Evolutionary conservation across 2,797 vertebrate species (phyloP).

Genomic region (Ctenopoma multispine): DNA sequence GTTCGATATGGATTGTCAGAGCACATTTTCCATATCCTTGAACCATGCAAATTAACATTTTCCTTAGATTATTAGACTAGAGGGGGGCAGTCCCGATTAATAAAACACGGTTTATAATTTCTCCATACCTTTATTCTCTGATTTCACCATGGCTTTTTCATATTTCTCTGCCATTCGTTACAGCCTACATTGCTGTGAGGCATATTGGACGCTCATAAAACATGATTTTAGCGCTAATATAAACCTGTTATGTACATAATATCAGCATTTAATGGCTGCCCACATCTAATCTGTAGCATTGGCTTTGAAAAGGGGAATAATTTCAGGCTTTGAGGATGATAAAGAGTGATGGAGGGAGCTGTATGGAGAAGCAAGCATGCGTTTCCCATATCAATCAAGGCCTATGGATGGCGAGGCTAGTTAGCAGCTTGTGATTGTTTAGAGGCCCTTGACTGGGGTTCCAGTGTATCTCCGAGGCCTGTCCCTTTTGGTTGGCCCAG

Average conservation of each 20-base stretch:
- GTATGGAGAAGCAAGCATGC: constrained; percentile 80
- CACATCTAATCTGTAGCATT: constrained; percentile 74
- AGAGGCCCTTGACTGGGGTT: constrained; percentile 87
- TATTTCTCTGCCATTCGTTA: constrained; percentile 77
- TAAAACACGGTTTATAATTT: constrained; percentile 72
- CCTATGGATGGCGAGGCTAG: constrained; percentile 91
- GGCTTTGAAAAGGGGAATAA: constrained; percentile 77
- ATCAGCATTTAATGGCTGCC: constrained; percentile 79
- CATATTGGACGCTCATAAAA: constrained; percentile 58
- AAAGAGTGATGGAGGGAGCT: constrained; percentile 74
- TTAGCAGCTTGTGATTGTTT: constrained; percentile 93
- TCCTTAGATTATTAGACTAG: constrained; percentile 50
- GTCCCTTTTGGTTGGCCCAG: constrained; percentile 90
- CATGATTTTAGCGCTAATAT: constrained; percentile 70
- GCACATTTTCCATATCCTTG: constrained; percentile 64
- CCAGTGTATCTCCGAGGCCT: constrained; percentile 81
- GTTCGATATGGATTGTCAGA: constrained; percentile 64
- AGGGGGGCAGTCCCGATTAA: constrained; percentile 54
- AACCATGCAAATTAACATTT: constrained; percentile 75
- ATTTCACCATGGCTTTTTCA: constrained; percentile 73
- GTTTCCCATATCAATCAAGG: constrained; percentile 99
- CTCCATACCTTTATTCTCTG: constrained; percentile 61
- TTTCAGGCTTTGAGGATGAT: constrained; percentile 81
- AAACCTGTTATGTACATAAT: constrained; percentile 84
- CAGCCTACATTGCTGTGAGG: constrained; percentile 49